A percentile compares a stretch with the other conserved stretches of the same genome.
Conservation (phyloP, 2,113 vertebrate genomes). For the Apodemus speciosus region DNA sequence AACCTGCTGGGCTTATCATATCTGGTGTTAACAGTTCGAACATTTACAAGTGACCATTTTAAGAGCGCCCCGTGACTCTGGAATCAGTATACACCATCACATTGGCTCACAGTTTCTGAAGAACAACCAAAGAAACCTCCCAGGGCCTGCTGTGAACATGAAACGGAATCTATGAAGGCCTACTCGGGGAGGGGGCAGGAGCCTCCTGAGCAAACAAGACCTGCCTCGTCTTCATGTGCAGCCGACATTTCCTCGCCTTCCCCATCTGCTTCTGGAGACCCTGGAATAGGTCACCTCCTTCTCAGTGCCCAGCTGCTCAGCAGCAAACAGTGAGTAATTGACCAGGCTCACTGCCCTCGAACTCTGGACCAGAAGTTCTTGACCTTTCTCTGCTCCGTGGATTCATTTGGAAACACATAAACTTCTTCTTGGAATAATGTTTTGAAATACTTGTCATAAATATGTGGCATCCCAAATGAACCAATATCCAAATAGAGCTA, state of each 20-base stretch:
- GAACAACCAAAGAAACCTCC: not conserved
- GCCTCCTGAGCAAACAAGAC: constrained; percentile 61
- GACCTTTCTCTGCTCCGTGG: constrained; percentile 52
- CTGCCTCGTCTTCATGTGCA: constrained; percentile 46
- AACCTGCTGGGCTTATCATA: not conserved
- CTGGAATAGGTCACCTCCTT: constrained; percentile 68
- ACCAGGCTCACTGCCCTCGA: constrained; percentile 51
- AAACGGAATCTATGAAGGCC: constrained; percentile 44
- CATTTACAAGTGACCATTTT: not conserved
- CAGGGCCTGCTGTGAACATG: not conserved
- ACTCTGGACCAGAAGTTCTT: constrained; percentile 40
- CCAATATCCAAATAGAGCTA: constrained; percentile 6
- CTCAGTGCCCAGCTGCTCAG: constrained; percentile 50
- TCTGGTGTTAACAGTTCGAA: not conserved
- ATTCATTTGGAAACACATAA: not conserved
- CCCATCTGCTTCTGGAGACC: constrained; percentile 62
- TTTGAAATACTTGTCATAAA: constrained; percentile 26
- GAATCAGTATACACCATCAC: not conserved
- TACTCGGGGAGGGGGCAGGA: constrained; percentile 59
- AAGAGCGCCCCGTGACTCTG: not conserved
- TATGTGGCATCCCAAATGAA: constrained; percentile 25
- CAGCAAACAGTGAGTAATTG: constrained; percentile 63
- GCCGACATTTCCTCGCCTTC: constrained; percentile 56
- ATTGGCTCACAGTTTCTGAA: not conserved
- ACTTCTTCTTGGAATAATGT: not conserved